Evolutionary conservation across 2,888 invertebrate genomes (phyloP).

Genomic region (Azorinus chamasolen): DNA sequence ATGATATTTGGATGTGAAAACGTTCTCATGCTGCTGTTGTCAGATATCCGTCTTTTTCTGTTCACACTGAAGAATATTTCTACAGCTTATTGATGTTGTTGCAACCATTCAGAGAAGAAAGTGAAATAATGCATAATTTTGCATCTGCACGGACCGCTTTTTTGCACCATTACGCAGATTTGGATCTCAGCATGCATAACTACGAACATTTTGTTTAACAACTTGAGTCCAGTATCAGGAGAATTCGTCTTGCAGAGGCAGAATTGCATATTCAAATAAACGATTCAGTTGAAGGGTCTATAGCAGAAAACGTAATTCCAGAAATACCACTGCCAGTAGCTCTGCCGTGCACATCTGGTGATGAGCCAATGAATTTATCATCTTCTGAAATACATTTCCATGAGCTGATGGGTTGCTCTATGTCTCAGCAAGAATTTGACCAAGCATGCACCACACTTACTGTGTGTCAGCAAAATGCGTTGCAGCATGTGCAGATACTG

Average conservation of each 20-base stretch:
- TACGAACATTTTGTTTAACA: background rate
- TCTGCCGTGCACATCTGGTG: no score
- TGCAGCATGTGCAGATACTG: slow-evolving; percentile 5
- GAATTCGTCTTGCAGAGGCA: background rate
- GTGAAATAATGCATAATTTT: slow-evolving; percentile 6
- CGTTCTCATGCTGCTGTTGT: slow-evolving; percentile 9
- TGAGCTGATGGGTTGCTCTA: slow-evolving; percentile 16
- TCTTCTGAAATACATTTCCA: slow-evolving; percentile 17
- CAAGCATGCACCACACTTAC: background rate
- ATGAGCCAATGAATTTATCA: no score
- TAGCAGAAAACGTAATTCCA: no score
- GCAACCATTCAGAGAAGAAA: slow-evolving; percentile 24
- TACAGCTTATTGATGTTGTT: slow-evolving; percentile 30
- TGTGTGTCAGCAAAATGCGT: slow-evolving; percentile 5
- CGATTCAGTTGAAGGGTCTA: background rate
- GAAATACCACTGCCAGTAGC: no score
- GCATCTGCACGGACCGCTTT: slow-evolving; percentile 7
- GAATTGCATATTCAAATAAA: no score
- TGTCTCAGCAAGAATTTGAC: slow-evolving; percentile 22
- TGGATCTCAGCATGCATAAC: slow-evolving; percentile 7
- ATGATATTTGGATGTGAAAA: background rate
- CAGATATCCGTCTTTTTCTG: slow-evolving; percentile 19
- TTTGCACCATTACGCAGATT: no score
- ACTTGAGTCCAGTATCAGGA: slow-evolving; percentile 5
- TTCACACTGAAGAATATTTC: slow-evolving; percentile 34